phyloP scores from a whole-genome alignment of 2,888 invertebrate species.

The Himalopsyche kuldschensis region DNA sequence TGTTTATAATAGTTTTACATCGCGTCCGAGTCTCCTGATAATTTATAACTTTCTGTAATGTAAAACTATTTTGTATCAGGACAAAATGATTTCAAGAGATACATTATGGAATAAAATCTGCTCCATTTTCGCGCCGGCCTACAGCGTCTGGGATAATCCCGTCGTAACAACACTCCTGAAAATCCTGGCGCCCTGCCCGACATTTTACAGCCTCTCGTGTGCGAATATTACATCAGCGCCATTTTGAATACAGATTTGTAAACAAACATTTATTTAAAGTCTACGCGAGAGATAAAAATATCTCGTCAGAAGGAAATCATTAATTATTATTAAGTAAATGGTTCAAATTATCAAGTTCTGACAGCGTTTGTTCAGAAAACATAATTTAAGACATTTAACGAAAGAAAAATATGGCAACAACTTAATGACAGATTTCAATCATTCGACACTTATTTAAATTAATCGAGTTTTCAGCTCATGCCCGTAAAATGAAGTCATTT shows the following conservation, averaged over 20 bases:
- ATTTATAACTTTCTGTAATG: not conserved
- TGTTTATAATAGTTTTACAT: not conserved
- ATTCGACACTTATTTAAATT: not conserved
- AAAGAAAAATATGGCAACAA: not conserved
- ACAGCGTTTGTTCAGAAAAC: not conserved
- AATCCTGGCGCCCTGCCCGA: slow-evolving; percentile 11
- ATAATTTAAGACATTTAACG: not conserved
- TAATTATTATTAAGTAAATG: not conserved
- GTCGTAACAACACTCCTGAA: not conserved
- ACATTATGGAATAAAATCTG: not conserved
- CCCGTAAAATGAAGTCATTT: no score
- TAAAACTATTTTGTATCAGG: not conserved
- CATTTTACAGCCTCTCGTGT: slow-evolving; percentile 5
- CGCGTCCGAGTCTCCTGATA: not conserved
- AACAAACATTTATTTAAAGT: not conserved
- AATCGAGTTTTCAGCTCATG: not conserved
- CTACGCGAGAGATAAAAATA: not conserved
- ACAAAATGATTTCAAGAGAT: not conserved
- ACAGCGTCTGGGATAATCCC: not conserved
- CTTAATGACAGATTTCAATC: not conserved
- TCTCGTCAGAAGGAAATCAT: no score
- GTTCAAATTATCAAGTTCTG: not conserved
- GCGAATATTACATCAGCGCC: not conserved
- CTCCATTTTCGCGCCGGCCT: not conserved
- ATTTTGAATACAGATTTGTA: slow-evolving; percentile 5